Percentiles rank a stretch among this genome's conserved stretches.
phyloP scores from a whole-genome alignment of 2,888 invertebrate species.

The Lamproptera curius region DNA sequence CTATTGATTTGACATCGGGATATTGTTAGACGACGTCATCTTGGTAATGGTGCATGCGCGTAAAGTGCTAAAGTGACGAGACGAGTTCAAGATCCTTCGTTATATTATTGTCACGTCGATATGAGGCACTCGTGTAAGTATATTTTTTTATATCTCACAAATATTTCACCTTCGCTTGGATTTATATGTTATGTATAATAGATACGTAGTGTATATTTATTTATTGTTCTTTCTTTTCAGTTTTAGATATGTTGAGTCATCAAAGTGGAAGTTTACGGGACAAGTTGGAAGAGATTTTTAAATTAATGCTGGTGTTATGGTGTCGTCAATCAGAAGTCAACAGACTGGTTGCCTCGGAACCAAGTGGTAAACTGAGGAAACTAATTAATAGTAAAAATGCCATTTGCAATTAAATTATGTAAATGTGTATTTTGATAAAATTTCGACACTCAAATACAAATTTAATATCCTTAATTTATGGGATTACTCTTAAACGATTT shows the following conservation, averaged over 20 bases:
- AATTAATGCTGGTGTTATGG: slow-evolving; percentile 90
- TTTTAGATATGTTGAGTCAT: slow-evolving; percentile 52
- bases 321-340: slow-evolving; percentile 86
- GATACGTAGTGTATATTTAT: no score
- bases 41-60: slow-evolving; percentile 36
- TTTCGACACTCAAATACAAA: no score
- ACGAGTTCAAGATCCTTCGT: slow-evolving; percentile 29
- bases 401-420: no score
- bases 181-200: no score
- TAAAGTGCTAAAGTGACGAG: slow-evolving; percentile 34
- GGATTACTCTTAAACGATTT: no score
- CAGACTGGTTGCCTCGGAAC: slow-evolving; percentile 79
- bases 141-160: no score
- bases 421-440: no score
- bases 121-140: slow-evolving; percentile 65
- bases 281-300: slow-evolving; percentile 87
- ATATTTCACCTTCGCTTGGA: no score
- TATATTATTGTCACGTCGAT: slow-evolving; percentile 25
- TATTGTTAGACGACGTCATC: slow-evolving; percentile 48
- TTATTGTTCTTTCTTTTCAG: slow-evolving; percentile 56
- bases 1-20: slow-evolving; percentile 57
- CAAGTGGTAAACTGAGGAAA: slow-evolving; percentile 65
- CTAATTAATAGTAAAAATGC: no score
- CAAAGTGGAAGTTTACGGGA: slow-evolving; percentile 65
- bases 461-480: no score